Evolutionary conservation across 2,888 invertebrate genomes (phyloP).

Genomic region (Eupithecia centaureata): DNA sequence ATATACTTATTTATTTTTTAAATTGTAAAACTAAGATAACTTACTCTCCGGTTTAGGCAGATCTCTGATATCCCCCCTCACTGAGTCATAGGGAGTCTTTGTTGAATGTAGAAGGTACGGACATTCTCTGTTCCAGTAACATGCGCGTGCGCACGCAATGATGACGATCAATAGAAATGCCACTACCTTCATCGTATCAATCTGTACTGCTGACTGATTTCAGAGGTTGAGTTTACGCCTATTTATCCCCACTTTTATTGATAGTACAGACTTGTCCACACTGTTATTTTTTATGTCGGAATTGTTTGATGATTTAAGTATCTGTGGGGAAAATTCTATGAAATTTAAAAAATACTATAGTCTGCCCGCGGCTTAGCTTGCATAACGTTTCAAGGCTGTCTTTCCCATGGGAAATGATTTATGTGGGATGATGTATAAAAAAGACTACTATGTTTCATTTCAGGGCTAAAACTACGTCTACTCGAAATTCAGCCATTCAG

Average conservation of each 20-base stretch:
- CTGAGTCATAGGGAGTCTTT: slow-evolving; percentile 69
- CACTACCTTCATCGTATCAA: slow-evolving; percentile 36
- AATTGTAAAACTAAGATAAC: no score
- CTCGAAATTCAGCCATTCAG: no score
- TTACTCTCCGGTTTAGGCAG: slow-evolving; percentile 59
- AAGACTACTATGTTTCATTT: no score
- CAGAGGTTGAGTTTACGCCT: background rate
- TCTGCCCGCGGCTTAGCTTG: no score
- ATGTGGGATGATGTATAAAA: no score
- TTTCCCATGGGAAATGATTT: no score
- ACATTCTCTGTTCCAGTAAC: slow-evolving; percentile 67
- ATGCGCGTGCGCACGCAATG: slow-evolving; percentile 48
- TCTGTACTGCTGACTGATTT: background rate
- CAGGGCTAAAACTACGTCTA: no score
- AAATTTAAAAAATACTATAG: no score
- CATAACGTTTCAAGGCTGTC: no score
- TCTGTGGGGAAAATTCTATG: no score
- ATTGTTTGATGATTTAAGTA: no score
- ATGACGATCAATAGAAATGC: slow-evolving; percentile 38
- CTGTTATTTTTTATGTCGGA: background rate
- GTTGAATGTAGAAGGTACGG: slow-evolving; percentile 60
- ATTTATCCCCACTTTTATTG: slow-evolving; percentile 20
- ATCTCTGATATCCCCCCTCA: slow-evolving; percentile 72
- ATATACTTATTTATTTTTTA: no score
- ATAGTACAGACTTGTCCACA: slow-evolving; percentile 4